Evolutionary conservation across 2,797 vertebrate genomes (phyloP), one percentile per base, ranked within the genome.

Genomic region (Hozukius guyotensis): DNA sequence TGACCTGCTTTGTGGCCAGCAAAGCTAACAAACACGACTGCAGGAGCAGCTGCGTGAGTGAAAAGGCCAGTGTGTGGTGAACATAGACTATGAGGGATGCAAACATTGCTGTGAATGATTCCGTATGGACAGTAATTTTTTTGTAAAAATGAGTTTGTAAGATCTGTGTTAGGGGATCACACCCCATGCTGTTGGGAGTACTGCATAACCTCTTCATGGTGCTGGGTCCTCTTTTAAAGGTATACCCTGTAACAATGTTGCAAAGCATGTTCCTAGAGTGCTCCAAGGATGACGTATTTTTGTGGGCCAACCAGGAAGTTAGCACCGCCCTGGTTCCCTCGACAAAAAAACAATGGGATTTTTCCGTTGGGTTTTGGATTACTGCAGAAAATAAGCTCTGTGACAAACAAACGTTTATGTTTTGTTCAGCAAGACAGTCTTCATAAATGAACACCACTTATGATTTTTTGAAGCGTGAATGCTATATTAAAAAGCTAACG

Each of bases 21-120:
- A 67, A 72, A 85, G 67, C 68, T 72, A 83, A 84, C 73, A 83
- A 86, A 89, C 76, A 81, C 10, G 3, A 72, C 63, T 66, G 27
- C 56, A 64, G 64, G 64, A 75, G 68, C 81, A 86, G 78, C 77
- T 79, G 57, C 38, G 34, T 67, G 67, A 73, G 38, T 52, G 31
- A 53, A 80, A 81, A 57, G 32, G 59, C 38, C 75, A 55, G 74
- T 77, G 38, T 80, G 72, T 27, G 79, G 65, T 76, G 49, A 65
- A 53, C n/a, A 75, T 3, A 34, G 53, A 72, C 49, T 71, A 6
- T 68, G 11, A 73, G 8, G 4, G 16, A 71, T 38, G 34, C 71
- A 74, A 22, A 70, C 67, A 52, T 18, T 34, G 2, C 13, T 72
- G 24, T 60, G 52, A 63, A 62, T 25, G 42, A 2, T 10, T 74